phyloP scores from a whole-genome alignment of 1,140 invertebrate species.

The Harpegnathos saltator region DNA sequence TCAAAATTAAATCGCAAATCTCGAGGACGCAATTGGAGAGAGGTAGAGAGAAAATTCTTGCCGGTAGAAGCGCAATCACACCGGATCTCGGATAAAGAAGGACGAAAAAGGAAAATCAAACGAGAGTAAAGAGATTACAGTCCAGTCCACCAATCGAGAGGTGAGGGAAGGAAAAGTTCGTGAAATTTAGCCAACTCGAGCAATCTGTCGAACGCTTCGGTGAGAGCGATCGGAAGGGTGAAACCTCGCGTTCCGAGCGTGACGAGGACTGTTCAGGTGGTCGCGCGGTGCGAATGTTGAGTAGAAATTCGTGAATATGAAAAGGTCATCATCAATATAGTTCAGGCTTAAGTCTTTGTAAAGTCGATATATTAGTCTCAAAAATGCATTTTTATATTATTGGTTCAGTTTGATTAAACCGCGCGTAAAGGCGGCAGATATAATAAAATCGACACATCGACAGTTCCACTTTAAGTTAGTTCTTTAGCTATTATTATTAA shows the following conservation, averaged over 20 bases:
- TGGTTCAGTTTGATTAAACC: slow-evolving; percentile 74
- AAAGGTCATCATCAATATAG: slow-evolving; percentile 19
- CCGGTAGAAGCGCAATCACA: too few species aligned
- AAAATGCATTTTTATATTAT: slow-evolving; percentile 70
- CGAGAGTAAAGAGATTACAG: too few species aligned
- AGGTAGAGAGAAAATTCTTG: too few species aligned
- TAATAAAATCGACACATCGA: slow-evolving; percentile 57
- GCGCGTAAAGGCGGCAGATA: slow-evolving; percentile 53
- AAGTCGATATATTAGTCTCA: slow-evolving; percentile 68
- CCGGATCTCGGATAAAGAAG: too few species aligned
- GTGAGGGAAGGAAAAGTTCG: too few species aligned
- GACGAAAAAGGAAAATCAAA: too few species aligned
- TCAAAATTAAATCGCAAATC: too few species aligned
- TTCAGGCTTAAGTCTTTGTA: slow-evolving; percentile 53
- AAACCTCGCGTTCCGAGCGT: not conserved
- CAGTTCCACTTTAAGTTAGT: slow-evolving; percentile 35
- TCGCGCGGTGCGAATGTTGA: not conserved
- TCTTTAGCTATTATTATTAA: slow-evolving; percentile 55
- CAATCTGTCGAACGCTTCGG: too few species aligned
- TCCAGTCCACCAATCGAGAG: too few species aligned
- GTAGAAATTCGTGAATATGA: slow-evolving; percentile 46
- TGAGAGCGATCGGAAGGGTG: too few species aligned
- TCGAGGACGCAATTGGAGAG: too few species aligned
- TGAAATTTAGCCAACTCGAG: too few species aligned
- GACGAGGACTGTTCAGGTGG: slow-evolving; percentile 5